A percentile compares a stretch with the other conserved stretches of the same genome.
Conservation (phyloP, 2,888 invertebrate genomes). For the Agelastica alni region DNA sequence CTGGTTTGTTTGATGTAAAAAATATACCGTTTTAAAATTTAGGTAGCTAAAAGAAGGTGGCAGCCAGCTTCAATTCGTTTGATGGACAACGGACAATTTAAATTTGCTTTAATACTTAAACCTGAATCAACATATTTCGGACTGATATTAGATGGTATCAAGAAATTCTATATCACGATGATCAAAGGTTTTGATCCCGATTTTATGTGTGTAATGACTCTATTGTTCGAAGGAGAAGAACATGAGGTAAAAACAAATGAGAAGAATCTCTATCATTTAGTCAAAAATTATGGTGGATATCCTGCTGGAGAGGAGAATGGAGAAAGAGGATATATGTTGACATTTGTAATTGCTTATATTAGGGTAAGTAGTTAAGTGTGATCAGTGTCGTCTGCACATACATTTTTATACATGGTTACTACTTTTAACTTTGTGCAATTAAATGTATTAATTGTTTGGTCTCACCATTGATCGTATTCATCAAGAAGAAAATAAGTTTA, state of each 20-base stretch:
- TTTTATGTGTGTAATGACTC: slow-evolving; percentile 86
- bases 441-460: no score
- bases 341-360: slow-evolving; percentile 97
- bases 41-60: slow-evolving; percentile 56
- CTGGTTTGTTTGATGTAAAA: no score
- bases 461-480: no score
- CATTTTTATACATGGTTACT: no score
- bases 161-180: slow-evolving; percentile 84
- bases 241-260: slow-evolving; percentile 78
- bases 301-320: slow-evolving; percentile 94
- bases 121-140: slow-evolving; percentile 67
- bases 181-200: slow-evolving; percentile 84
- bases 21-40: no score
- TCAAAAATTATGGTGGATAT: slow-evolving; percentile 76
- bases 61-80: slow-evolving; percentile 95
- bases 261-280: slow-evolving; percentile 78
- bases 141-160: slow-evolving; percentile 76
- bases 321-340: slow-evolving; percentile 92
- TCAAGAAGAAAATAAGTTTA: no score
- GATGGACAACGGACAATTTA: slow-evolving; percentile 98
- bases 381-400: no score
- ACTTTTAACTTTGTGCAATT: no score
- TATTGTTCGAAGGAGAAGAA: slow-evolving; percentile 85
- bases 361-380: slow-evolving; percentile 69
- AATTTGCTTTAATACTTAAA: slow-evolving; percentile 84